Percentiles rank a stretch among this genome's conserved stretches.
Conservation (phyloP, 2,113 vertebrate species). For the Lucifuga dentata region DNA sequence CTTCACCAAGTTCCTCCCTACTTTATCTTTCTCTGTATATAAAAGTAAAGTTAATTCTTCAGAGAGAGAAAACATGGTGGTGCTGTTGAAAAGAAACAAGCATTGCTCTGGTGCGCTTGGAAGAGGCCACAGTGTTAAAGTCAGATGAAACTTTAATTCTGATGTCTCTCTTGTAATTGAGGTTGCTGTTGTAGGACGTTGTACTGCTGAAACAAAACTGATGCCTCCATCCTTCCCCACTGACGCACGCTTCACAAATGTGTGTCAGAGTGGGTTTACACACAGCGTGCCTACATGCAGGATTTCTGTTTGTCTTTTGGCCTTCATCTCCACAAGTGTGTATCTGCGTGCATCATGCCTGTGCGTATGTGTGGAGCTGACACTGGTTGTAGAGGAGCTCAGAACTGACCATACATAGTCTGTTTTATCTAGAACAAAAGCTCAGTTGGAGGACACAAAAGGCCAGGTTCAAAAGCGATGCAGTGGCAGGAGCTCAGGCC, state of each 20-base stretch:
- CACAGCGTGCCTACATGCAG: conserved; percentile 24
- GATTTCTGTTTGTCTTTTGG: conserved; percentile 39
- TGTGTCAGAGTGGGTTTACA: conserved; percentile 44
- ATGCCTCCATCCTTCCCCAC: conserved; percentile 30
- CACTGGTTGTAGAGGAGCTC: conserved; percentile 69
- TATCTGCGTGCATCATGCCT: conserved; percentile 29
- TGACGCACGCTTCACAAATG: conserved; percentile 25
- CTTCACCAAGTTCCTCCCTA: conserved; percentile 46
- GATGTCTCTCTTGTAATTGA: conserved; percentile 75
- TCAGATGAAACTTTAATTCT: conserved; percentile 80
- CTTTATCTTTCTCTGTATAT: conserved; percentile 66
- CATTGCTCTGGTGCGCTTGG: conserved; percentile 63
- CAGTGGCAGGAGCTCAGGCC: conserved; percentile 70
- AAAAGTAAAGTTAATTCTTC: conserved; percentile 69
- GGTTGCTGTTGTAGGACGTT: conserved; percentile 70
- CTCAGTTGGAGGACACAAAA: conserved; percentile 78
- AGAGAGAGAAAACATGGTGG: conserved; percentile 49
- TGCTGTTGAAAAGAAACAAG: conserved; percentile 68
- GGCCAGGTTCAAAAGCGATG: conserved; percentile 82
- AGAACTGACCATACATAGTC: conserved; percentile 83
- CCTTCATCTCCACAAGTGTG: conserved; percentile 57
- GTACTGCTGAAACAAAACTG: conserved; percentile 61
- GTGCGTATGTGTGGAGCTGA: conserved; percentile 60
- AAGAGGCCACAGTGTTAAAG: conserved; percentile 62
- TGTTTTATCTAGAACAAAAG: conserved; percentile 88